These are phyloP conservation scores for Chelon labrosus DNA, from an alignment of 2,797 vertebrate species.

Conservation along the genomic window DNA sequence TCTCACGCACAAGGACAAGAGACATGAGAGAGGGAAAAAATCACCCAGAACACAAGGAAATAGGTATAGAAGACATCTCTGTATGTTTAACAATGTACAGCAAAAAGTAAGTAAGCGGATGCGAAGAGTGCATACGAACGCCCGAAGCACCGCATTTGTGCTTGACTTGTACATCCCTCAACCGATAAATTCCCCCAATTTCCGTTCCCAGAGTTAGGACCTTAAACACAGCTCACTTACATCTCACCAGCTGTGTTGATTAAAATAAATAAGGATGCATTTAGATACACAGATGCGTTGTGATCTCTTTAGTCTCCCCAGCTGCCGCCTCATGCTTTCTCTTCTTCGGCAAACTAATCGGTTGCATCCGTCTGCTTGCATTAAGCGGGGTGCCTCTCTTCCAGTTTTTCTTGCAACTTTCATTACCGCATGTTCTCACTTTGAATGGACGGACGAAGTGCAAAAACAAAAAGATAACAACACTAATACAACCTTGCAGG, in stretches of 20 bases:
- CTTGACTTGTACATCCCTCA: neutral
- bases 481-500: too few relatives aligned
- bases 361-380: neutral
- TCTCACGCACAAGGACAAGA: too few relatives aligned
- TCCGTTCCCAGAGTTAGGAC: neutral
- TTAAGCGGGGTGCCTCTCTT: neutral
- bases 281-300: slow-evolving; percentile 14
- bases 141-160: neutral
- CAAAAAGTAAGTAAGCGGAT: too few relatives aligned
- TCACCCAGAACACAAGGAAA: too few relatives aligned
- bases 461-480: neutral
- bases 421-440: neutral
- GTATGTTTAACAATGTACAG: too few relatives aligned
- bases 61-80: too few relatives aligned
- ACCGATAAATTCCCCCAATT: neutral
- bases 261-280: neutral
- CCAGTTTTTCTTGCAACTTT: neutral
- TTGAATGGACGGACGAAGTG: neutral
- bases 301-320: slow-evolving; percentile 5
- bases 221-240: neutral
- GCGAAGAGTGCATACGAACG: too few relatives aligned
- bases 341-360: neutral
- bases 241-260: slow-evolving; percentile 1
- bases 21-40: too few relatives aligned
- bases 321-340: neutral